These are phyloP conservation scores for Caranx melampygus DNA, from an alignment of 2,113 vertebrate genomes.

Conservation along the genomic window DNA sequence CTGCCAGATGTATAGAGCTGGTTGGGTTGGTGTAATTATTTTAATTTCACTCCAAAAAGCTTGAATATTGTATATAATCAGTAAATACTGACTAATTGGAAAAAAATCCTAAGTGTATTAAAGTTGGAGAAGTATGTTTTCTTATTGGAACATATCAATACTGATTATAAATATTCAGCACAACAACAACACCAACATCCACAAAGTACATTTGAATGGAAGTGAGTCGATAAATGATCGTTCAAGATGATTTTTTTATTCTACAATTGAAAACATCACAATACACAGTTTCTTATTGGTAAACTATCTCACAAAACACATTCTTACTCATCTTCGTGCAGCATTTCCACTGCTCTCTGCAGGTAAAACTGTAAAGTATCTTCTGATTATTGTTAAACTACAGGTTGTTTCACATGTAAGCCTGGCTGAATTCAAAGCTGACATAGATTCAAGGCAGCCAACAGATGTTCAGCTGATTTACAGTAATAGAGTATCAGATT, in stretches of 20 bases:
- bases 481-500: slow-evolving; percentile 16
- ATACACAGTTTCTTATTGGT: slow-evolving; percentile 53
- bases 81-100: too few relatives aligned
- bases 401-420: slow-evolving; percentile 14
- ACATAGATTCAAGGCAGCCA: slow-evolving; percentile 29
- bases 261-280: slow-evolving; percentile 71
- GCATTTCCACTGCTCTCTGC: slow-evolving; percentile 9
- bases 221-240: slow-evolving; percentile 8
- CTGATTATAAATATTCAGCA: neutral
- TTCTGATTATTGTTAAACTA: slow-evolving; percentile 20
- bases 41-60: too few relatives aligned
- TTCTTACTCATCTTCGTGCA: slow-evolving; percentile 30
- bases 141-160: neutral
- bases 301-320: slow-evolving; percentile 59
- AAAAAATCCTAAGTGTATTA: too few relatives aligned
- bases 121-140: too few relatives aligned
- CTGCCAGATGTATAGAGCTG: too few relatives aligned
- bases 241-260: slow-evolving; percentile 74
- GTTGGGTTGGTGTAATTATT: too few relatives aligned
- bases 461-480: slow-evolving; percentile 3
- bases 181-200: neutral
- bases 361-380: slow-evolving; percentile 16
- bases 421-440: slow-evolving; percentile 35
- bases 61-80: too few relatives aligned
- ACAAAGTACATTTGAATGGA: slow-evolving; percentile 5